A percentile compares a stretch with the other conserved stretches of the same genome.
phyloP scores from a whole-genome alignment of 2,888 invertebrate species.

The Sympetrum striolatum region DNA sequence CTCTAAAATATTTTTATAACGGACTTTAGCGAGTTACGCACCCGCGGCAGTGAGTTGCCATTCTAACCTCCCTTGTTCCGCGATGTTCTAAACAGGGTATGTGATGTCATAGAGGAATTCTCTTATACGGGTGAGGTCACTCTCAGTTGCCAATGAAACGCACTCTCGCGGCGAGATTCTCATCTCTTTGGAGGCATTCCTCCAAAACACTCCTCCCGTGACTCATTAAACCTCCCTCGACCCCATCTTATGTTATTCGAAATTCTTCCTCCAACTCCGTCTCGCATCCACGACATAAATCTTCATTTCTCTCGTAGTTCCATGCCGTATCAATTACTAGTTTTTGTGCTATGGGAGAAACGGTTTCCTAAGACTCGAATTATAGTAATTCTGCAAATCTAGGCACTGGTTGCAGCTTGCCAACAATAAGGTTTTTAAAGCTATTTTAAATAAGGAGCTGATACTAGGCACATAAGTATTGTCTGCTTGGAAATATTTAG shows the following conservation, averaged over 20 bases:
- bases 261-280: background rate
- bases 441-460: too few relatives aligned
- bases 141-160: background rate
- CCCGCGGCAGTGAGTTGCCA: background rate
- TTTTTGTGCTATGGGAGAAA: background rate
- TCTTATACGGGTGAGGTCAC: background rate
- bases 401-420: too few relatives aligned
- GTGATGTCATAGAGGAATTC: constrained; percentile 37
- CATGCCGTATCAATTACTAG: background rate
- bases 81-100: background rate
- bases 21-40: background rate
- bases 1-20: background rate
- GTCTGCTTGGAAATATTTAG: too few relatives aligned
- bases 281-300: background rate
- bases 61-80: background rate
- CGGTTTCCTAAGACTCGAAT: too few relatives aligned
- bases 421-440: too few relatives aligned
- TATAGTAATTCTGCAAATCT: too few relatives aligned
- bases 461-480: too few relatives aligned
- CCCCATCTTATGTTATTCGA: background rate
- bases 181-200: background rate
- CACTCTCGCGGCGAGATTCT: background rate
- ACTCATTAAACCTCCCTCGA: background rate
- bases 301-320: background rate
- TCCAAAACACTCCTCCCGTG: background rate